Evolutionary conservation across 2,797 vertebrate genomes (phyloP), one percentile per base, ranked within the genome.

Genomic region (Moxostoma hubbsi): DNA sequence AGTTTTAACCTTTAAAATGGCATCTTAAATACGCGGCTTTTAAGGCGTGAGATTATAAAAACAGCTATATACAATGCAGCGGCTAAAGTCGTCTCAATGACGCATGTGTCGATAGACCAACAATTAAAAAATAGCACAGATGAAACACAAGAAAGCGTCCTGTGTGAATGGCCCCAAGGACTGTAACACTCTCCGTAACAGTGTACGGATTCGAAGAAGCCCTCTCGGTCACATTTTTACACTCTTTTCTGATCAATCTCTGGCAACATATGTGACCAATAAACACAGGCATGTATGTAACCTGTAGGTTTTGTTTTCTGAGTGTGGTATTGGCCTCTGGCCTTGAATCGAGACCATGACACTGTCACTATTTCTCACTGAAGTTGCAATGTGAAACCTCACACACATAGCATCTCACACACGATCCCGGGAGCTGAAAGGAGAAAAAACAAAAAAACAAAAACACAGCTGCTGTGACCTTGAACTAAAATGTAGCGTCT

Each of bases 401-500:
- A 75, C 69, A 50, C 64, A 68, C 18, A n/a, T 59, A 66, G 15
- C 36, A 24, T 13, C 43, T 67, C 65, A 63, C 51, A 63, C 59
- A 81, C 65, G 4, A 59, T 67, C 67, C 62, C 72, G 72, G 16
- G 36, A 57, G 16, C 64, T 68, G 49, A 63, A 68, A 77, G 49
- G 9, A 24, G 69, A 24, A 63, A 58, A 67, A 63, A 36, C 36
- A 59, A 57, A 80, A 61, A 67, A 36, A 36, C 36, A 36, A 36
- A 36, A 36, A 36, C 36, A 36, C 36, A 36, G 82, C 82, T 89
- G 88, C 73, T 18, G 70, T 83, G 84, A 80, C 86, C 86, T 88
- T 89, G 85, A 84, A 83, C 81, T 86, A 84, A 87, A 87, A 83
- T 83, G 82, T 84, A 83, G 15, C 53, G 5, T 49, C 36, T 36